Evolutionary conservation across 1,140 invertebrate genomes (phyloP), one percentile per base, ranked within the genome.

Genomic region (Formica exsecta): DNA sequence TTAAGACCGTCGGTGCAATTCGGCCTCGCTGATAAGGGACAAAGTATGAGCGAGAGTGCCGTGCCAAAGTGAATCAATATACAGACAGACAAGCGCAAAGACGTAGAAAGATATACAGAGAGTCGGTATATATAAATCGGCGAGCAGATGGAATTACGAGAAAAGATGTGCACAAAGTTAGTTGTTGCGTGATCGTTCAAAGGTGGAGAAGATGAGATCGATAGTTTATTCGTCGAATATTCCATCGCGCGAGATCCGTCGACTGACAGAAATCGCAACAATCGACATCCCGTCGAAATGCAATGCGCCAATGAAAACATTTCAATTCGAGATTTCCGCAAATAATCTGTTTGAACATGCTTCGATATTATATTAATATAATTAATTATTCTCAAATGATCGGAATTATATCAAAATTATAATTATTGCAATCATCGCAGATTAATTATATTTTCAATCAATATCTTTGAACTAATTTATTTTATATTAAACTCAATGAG

Each of bases 11-110:
- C 79, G 68, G 79, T 83, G 79, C 57, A 74, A 83, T 61, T 83
- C 54, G 68, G 54, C 25, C 32, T 83, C 77, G 36, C 22, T 70
- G 65, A 80, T 74, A 73, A 83, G 68, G 68, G 79, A 74, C 41
- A 83, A 73, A 83, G 54, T 76, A 85, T 75, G 89, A 93, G 90
- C 91, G 90, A 92, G 89, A 93, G 91, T 91, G 90, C 88, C 91
- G 89, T 90, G 85, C 87, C 62, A 91, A 92, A 84, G 89, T 91
- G 79, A 89, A 87, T 86, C 92, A 80, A 83, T 89, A 89, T 90
- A 92, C 76, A 92, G 86, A 92, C 88, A 92, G 88, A 91, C 88
- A 91, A 83, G 79, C 79, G 79, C 54, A 75, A 59, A 74, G 68
- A 71, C 68, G 68, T 80, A 80, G 77, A 80, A 90, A 91, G 91